Evolutionary conservation across 2,888 invertebrate genomes (phyloP).

Genomic region (Steinernema hermaphroditum): DNA sequence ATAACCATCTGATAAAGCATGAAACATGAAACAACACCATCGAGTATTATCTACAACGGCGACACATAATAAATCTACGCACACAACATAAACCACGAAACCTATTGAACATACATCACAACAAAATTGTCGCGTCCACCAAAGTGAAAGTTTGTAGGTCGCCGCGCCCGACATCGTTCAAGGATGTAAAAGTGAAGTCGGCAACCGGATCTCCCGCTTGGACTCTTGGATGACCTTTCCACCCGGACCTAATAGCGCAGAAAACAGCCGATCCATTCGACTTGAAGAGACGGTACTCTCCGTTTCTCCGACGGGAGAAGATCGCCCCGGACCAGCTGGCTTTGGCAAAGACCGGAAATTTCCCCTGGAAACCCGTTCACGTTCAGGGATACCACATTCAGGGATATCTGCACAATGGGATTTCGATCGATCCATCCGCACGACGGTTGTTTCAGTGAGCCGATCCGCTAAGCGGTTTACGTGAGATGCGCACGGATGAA

Average conservation of each 20-base stretch:
- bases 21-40: too few species aligned
- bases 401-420: constrained; percentile 1
- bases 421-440: neutral
- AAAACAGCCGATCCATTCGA: neutral
- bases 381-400: too few species aligned
- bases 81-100: too few species aligned
- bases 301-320: too few species aligned
- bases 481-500: too few species aligned
- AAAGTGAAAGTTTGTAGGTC: constrained; percentile 30
- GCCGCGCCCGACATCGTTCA: constrained; percentile 18
- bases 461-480: neutral
- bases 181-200: constrained; percentile 10
- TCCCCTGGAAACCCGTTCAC: too few species aligned
- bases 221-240: neutral
- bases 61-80: too few species aligned
- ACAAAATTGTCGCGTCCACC: neutral
- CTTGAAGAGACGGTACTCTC: neutral
- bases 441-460: neutral
- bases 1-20: too few species aligned
- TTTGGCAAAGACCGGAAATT: too few species aligned
- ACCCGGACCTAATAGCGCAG: neutral
- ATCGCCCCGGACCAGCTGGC: too few species aligned
- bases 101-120: too few species aligned
- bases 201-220: neutral
- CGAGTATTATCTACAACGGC: too few species aligned